Base-by-base conservation (phyloP, 1,140 invertebrate species). In the Anadara kagoshimensis region DNA sequence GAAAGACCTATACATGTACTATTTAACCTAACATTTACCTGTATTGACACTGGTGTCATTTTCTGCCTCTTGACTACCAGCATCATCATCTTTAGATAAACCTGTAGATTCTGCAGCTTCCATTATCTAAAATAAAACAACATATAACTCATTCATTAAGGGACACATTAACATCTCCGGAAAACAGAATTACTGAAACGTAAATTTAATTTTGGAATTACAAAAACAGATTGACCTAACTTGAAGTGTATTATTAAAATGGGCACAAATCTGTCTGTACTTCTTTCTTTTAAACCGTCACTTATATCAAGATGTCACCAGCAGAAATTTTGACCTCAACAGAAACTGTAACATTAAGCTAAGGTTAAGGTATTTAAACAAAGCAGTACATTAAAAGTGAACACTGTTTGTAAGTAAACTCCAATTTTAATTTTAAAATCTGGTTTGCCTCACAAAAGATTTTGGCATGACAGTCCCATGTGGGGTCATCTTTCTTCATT, bases 11-110 rank as follows among this genome's bases (percentile, higher is more conserved):
- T n/a, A n/a, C n/a, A n/a, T n/a, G n/a, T n/a, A n/a, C n/a, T n/a
- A n/a, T n/a, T n/a, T n/a, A 7, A 36, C 29, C 29, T 36, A 36
- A 36, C 29, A 36, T 36, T 36, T 36, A 36, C 29, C 29, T n/a
- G n/a, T n/a, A n/a, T n/a, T n/a, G n/a, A n/a, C n/a, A 64, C 45
- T 64, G 62, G 49, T 64, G 18, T 64, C 45, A 62, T 8, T 62
- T 4, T 64, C 62, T 53, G n/a, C 1, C 10, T 64, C 45, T 0
- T 64, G 45, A 51, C 53, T 49, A 36, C 20, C 45, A 20, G 3
- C 62, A 3, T 64, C 62, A 64, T 49, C 53, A 20, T 53, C 62
- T 43, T 64, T 64, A 26, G 45, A 18, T 22, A 64, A 53, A 18
- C 62, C 62, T 20, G 62, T 64, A 3, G 62, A 64, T 20, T 49